Evolutionary conservation across 2,888 invertebrate genomes (phyloP), one percentile per base, ranked within the genome.

Genomic region (Myopa testacea): DNA sequence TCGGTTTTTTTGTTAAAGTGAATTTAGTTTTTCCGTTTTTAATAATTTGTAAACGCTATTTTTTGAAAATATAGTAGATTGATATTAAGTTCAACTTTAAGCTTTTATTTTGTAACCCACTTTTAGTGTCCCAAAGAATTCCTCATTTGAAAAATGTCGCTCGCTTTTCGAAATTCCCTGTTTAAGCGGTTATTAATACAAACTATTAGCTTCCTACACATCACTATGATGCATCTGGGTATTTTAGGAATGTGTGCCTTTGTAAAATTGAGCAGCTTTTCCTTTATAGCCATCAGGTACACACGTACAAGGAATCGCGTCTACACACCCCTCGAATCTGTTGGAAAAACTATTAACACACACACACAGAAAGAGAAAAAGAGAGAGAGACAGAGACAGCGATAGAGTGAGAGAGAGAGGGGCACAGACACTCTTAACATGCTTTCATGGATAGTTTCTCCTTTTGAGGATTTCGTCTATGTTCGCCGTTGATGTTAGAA

Each of bases 381-480:
- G 6, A 58, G 16, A 58, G 14, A 71, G n/a, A n/a, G 37, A 14
- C 45, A 58, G 19, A 73, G 63, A 71, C 38, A n/a, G 16, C 1
- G 14, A n/a, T 1, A 3, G 16, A 58, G 14, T 1, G 6, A 58
- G 26, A 62, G n/a, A 72, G 19, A 19, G 19, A 26, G 45, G 40
- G 26, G 69, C 70, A 67, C 52, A 67, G 55, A 58, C 65, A 34
- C 52, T 37, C 63, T 38, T 50, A 34, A 45, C 50, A 19, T 50
- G 19, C 26, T 50, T 14, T 74, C 45, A 34, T 50, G 50, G 52
- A 37, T 14, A 50, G 74, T 14, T 38, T 75, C 74, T 75, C 65
- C 74, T 75, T 75, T 65, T 75, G 74, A 75, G 74, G 74, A 67
- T 75, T 75, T 75, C 74, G 26, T 26, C 26, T 26, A 73, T 65